Percentiles rank a stretch among this genome's conserved stretches.
These are phyloP conservation scores for Rachycentron canadum DNA, from an alignment of 2,797 vertebrate species.

Conservation along the genomic window DNA sequence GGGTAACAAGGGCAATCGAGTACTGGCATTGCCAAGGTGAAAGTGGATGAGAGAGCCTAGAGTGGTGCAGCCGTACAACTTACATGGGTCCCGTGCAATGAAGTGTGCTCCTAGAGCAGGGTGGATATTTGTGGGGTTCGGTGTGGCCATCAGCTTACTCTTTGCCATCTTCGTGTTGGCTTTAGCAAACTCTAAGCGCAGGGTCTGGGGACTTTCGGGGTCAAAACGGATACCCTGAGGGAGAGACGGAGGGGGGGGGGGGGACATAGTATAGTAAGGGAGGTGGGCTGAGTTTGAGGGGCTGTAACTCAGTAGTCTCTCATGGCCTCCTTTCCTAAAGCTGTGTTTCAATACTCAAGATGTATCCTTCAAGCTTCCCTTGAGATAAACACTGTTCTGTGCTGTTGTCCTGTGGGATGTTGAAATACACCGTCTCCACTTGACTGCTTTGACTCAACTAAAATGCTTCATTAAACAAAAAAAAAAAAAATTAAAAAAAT, in stretches of 20 bases:
- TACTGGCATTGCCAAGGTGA: slow-evolving; percentile 70
- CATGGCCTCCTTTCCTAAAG: slow-evolving; percentile 69
- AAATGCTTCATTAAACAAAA: neutral
- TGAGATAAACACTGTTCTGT: slow-evolving; percentile 9
- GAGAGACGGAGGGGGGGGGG: slow-evolving; percentile 79
- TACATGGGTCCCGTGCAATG: slow-evolving; percentile 99
- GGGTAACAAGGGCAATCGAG: slow-evolving; percentile 40
- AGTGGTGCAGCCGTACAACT: slow-evolving; percentile 89
- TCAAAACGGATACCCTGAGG: slow-evolving; percentile 97
- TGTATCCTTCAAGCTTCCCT: slow-evolving; percentile 66
- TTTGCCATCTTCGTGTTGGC: slow-evolving; percentile 99
- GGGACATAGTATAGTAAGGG: slow-evolving; percentile 81
- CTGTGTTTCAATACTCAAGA: slow-evolving; percentile 62
- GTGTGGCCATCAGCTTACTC: slow-evolving; percentile 99
- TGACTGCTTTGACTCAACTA: slow-evolving; percentile 16
- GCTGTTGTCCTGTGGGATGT: slow-evolving; percentile 4
- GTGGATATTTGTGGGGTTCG: slow-evolving; percentile 98
- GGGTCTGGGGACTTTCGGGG: slow-evolving; percentile 98
- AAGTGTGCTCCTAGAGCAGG: slow-evolving; percentile 98
- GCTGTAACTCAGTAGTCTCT: slow-evolving; percentile 72
- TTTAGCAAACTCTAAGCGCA: slow-evolving; percentile 99
- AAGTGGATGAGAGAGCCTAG: slow-evolving; percentile 82
- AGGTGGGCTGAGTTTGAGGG: slow-evolving; percentile 75
- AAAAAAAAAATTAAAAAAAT: neutral
- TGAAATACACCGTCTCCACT: slow-evolving; percentile 15